phyloP scores from a whole-genome alignment of 2,113 vertebrate genomes.

The Oncorhynchus nerka region DNA sequence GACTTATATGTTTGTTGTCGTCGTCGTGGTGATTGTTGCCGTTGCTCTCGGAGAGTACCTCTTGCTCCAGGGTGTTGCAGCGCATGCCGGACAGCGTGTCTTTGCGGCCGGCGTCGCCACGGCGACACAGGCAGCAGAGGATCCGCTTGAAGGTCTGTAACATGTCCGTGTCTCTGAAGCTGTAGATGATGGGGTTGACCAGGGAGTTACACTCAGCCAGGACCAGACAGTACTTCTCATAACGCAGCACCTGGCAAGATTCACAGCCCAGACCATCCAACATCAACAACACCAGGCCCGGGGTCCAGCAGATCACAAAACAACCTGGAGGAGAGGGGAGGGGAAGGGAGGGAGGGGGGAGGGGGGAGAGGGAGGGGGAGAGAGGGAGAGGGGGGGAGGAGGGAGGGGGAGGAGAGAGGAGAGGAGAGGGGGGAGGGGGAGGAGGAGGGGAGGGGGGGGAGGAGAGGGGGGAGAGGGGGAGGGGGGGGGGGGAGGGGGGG shows the following conservation, averaged over 20 bases:
- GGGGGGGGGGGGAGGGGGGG: neutral
- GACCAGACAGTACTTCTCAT: constrained; percentile 75
- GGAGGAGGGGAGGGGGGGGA: neutral
- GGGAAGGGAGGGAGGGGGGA: too few species aligned
- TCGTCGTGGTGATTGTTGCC: constrained; percentile 34
- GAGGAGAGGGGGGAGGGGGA: neutral
- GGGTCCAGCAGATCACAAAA: constrained; percentile 86
- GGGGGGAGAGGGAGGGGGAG: too few species aligned
- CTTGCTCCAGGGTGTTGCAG: constrained; percentile 70
- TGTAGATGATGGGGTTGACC: constrained; percentile 77
- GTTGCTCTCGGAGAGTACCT: constrained; percentile 72
- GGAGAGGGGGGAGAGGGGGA: too few species aligned
- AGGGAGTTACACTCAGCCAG: constrained; percentile 76
- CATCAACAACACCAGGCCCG: constrained; percentile 83
- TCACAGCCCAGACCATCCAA: constrained; percentile 69
- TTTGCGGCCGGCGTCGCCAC: accelerated
- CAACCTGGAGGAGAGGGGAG: constrained; percentile 58
- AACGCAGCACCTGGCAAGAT: constrained; percentile 37
- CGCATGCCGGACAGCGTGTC: constrained; percentile 30
- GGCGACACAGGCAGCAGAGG: constrained; percentile 56
- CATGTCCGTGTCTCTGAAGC: constrained; percentile 75
- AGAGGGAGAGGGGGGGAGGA: neutral
- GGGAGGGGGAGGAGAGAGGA: neutral
- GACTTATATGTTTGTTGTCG: neutral
- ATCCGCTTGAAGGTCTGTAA: constrained; percentile 68